A percentile compares a stretch with the other conserved stretches of the same genome.
phyloP scores from a whole-genome alignment of 2,888 invertebrate species.

The Napeogenes inachia region DNA sequence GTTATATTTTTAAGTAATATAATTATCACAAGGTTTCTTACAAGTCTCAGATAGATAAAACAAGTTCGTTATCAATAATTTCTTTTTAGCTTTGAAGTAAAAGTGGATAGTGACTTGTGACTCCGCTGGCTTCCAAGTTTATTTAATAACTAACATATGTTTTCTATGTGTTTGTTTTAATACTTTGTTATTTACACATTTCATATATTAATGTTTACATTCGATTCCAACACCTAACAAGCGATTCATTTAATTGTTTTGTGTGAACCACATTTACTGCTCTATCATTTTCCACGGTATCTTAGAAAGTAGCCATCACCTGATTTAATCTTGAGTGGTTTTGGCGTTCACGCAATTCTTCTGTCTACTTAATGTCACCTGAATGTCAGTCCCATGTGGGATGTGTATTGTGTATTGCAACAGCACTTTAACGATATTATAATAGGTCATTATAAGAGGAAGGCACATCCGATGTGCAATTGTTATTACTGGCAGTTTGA shows the following conservation, averaged over 20 bases:
- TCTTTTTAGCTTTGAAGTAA: not conserved
- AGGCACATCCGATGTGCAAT: conserved; percentile 32
- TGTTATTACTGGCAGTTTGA: conserved; percentile 23
- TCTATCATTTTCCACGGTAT: conserved; percentile 11
- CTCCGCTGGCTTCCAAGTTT: not conserved
- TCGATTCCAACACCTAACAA: not conserved
- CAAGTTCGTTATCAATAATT: conserved; percentile 15
- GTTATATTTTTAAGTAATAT: not conserved
- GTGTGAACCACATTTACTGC: not conserved
- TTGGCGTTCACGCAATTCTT: conserved; percentile 49
- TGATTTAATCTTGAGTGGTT: conserved; percentile 39
- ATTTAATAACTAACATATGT: no score
- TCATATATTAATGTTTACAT: no score
- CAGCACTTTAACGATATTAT: conserved; percentile 34
- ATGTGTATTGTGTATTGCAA: conserved; percentile 30
- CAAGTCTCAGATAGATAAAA: conserved; percentile 9
- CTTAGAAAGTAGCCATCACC: conserved; percentile 37
- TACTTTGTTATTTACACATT: no score
- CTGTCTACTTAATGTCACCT: conserved; percentile 50
- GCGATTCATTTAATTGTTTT: not conserved
- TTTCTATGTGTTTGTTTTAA: no score
- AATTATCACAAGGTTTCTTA: conserved; percentile 8
- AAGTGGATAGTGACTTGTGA: not conserved
- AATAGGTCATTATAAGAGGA: conserved; percentile 32
- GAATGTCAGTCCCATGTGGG: conserved; percentile 34